Evolutionary conservation across 2,797 vertebrate species (phyloP), one percentile per base, ranked within the genome.

Genomic region (Parauchenoglanis punctatus): DNA sequence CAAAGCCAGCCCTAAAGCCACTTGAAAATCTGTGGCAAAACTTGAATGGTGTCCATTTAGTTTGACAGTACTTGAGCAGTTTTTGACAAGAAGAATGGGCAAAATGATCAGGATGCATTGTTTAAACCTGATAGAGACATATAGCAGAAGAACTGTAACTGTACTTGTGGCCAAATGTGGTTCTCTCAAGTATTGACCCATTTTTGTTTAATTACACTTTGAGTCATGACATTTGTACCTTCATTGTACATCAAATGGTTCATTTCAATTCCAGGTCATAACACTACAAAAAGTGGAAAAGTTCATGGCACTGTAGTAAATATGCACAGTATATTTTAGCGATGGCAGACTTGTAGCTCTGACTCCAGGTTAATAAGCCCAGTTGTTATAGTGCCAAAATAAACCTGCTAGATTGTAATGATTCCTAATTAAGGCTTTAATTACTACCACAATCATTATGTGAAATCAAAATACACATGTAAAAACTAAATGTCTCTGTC

Each of bases 391-490:
- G 20, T 73, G 67, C 31, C 58, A 85, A 80, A 72, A 73, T 61
- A 40, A 85, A 88, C n/a, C 87, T 82, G 28, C 68, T 56, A 65
- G 46, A 82, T 82, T 67, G 11, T 25, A 80, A 10, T 6, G n/a
- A 82, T 85, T 85, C 31, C 77, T 75, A 49, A 81, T 67, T 44
- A 81, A 65, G 10, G 46, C 25, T n/a, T 82, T 87, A 78, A 88
- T 73, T 88, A 72, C 75, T 80, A 75, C 63, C 58, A 70, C 40
- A 84, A 59, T 85, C 75, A 82, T 40, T 68, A 82, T 67, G 76
- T 67, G 12, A 83, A 91, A 88, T 86, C 28, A 65, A 72, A 85
- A 87, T 63, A 70, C 73, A 59, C 35, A 56, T 18, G 2, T 61
- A 72, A 59, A 63, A 59, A 61, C 40, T 35, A 56, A 85, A 63